Conservation (phyloP, 1,140 invertebrate species). For the Leucophenga varia region DNA sequence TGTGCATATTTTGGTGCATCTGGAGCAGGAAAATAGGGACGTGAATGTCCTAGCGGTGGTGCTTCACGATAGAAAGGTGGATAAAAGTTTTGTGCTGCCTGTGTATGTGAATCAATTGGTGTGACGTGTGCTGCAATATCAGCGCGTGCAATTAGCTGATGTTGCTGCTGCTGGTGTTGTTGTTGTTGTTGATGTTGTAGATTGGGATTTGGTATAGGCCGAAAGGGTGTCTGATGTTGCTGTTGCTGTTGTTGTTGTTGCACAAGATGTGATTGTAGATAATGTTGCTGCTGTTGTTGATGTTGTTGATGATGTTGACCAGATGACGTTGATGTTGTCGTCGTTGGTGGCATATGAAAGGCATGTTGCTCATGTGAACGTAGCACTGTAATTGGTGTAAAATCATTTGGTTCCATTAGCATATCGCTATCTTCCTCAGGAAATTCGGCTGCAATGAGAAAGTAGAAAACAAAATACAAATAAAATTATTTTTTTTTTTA, state of each 20-base stretch:
- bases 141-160: conserved; percentile 20
- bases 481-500: no score
- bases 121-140: conserved; percentile 13
- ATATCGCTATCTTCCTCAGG: conserved; percentile 52
- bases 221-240: conserved; percentile 30
- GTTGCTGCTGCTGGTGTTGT: no score
- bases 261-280: conserved; percentile 11
- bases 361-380: conserved; percentile 45
- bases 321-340: conserved; percentile 7
- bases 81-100: conserved; percentile 52
- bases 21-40: conserved; percentile 40
- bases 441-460: conserved; percentile 37
- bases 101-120: conserved; percentile 37
- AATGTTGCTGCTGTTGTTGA: conserved; percentile 5
- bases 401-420: conserved; percentile 55
- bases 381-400: conserved; percentile 41
- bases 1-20: conserved; percentile 19
- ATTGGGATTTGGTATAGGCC: conserved; percentile 32
- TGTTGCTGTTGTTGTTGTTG: conserved; percentile 12
- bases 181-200: conserved; percentile 6
- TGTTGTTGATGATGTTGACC: conserved; percentile 16
- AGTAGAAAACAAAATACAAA: conserved; percentile 10
- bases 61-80: conserved; percentile 53
- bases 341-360: conserved; percentile 42
- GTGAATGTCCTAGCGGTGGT: conserved; percentile 50